Evolutionary conservation across 2,113 vertebrate species (phyloP).

Genomic region (Brachypodius melanocephalos): DNA sequence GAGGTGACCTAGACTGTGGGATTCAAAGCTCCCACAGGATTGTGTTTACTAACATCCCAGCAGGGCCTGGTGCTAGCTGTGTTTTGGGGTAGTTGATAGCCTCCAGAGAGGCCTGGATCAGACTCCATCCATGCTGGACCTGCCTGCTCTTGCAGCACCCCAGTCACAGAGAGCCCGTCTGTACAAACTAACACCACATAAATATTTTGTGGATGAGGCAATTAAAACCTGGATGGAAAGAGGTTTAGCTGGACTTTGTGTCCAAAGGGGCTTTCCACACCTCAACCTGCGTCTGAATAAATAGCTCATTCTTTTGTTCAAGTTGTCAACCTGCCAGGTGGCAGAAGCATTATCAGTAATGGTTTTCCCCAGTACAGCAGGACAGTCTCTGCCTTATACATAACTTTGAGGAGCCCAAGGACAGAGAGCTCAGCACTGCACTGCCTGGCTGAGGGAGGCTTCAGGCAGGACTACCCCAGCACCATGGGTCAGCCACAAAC

Average conservation of each 20-base stretch:
- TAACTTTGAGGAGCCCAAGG: not conserved
- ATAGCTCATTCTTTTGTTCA: not conserved
- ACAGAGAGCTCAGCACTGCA: not conserved
- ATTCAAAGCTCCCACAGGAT: not conserved
- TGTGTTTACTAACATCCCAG: not conserved
- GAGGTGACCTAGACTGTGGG: not conserved
- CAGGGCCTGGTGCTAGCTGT: not conserved
- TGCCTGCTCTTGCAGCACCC: not conserved
- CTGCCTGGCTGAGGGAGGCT: not conserved
- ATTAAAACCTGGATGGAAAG: not conserved
- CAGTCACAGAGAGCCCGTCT: not conserved
- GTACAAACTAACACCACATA: not conserved
- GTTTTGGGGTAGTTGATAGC: not conserved
- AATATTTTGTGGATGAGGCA: not conserved
- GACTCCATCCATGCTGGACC: not conserved
- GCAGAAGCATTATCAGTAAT: not conserved
- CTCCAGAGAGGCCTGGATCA: not conserved
- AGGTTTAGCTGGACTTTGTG: not conserved
- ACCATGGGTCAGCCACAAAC: accelerated
- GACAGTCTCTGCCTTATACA: not conserved
- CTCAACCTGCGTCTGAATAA: not conserved
- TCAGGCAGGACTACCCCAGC: not conserved
- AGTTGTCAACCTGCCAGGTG: not conserved
- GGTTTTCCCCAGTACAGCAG: not conserved
- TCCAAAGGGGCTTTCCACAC: not conserved